Conservation (phyloP, 2,797 vertebrate genomes). For the Rhincodon typus region DNA sequence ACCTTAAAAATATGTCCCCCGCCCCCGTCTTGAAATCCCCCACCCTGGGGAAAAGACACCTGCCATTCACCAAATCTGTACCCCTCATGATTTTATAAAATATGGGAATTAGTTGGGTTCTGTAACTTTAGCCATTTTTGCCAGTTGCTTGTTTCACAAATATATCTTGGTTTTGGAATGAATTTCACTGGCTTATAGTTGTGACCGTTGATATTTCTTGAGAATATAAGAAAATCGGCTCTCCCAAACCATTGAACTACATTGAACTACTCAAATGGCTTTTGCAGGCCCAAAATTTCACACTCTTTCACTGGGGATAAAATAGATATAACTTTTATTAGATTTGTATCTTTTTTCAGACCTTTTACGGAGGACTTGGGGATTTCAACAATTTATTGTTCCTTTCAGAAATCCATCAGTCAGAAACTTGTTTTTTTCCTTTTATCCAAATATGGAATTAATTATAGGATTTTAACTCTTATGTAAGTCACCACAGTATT, state of each 20-base stretch:
- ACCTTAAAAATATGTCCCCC: too few relatives aligned
- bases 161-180: neutral
- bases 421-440: neutral
- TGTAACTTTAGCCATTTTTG: neutral
- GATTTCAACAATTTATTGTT: neutral
- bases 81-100: too few relatives aligned
- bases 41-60: too few relatives aligned
- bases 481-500: neutral
- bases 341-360: conserved; percentile 8
- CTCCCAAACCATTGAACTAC: neutral
- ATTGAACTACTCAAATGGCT: neutral
- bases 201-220: neutral
- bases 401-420: neutral
- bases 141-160: neutral
- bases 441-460: conserved; percentile 17
- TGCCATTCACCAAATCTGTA: too few relatives aligned
- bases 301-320: neutral
- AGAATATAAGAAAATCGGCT: neutral
- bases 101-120: neutral
- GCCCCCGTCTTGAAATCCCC: too few relatives aligned
- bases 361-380: neutral
- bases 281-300: neutral
- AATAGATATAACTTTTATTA: neutral
- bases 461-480: conserved; percentile 3
- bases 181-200: neutral